These are phyloP conservation scores for Gymnothorax javanicus DNA, from an alignment of 2,797 vertebrate species.

Conservation along the genomic window DNA sequence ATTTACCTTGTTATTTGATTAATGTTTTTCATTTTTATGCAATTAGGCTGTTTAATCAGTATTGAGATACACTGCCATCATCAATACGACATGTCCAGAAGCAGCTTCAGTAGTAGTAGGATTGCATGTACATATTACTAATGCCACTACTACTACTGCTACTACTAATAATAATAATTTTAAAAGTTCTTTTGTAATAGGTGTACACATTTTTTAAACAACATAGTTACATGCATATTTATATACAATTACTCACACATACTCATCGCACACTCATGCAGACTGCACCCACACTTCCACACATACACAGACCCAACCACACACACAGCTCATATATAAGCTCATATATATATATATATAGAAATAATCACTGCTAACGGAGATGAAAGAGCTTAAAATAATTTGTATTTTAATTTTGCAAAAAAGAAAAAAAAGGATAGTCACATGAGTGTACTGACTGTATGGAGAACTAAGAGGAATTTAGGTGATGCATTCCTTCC, in stretches of 20 bases:
- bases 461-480: constrained; percentile 44
- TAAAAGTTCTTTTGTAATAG: too few relatives aligned
- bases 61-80: neutral
- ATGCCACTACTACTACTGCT: neutral
- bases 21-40: neutral
- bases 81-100: neutral
- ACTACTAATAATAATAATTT: neutral
- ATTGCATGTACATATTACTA: neutral
- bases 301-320: constrained; percentile 36
- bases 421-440: constrained; percentile 42
- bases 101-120: neutral
- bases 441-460: constrained; percentile 59
- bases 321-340: neutral
- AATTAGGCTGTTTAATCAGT: constrained; percentile 4
- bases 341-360: constrained; percentile 12
- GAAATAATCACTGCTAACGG: constrained; percentile 43
- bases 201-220: too few relatives aligned
- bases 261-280: neutral
- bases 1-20: constrained; percentile 17
- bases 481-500: constrained; percentile 44
- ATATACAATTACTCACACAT: constrained; percentile 29
- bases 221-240: too few relatives aligned
- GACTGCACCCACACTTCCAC: constrained; percentile 32
- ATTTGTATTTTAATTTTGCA: constrained; percentile 39
- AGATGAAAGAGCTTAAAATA: constrained; percentile 49